A percentile compares a stretch with the other conserved stretches of the same genome.
Conservation (phyloP, 37 sponge, comb jelly and placozoan genomes). For the Ianthella basta region DNA sequence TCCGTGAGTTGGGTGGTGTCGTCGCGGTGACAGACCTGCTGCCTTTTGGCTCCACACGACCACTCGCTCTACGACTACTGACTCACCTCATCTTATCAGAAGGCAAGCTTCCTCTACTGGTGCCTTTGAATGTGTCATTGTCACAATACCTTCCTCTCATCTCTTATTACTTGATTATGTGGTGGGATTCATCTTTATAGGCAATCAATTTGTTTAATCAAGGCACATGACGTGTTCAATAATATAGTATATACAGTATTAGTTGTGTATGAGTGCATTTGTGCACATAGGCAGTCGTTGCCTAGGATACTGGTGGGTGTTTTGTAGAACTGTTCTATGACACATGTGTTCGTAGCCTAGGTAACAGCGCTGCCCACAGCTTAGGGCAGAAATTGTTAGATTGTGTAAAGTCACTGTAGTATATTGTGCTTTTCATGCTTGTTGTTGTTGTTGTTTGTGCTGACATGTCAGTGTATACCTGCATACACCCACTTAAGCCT, state of each 20-base stretch:
- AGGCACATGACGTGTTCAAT: neutral
- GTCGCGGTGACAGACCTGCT: conserved; percentile 53
- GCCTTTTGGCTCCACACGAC: conserved; percentile 54
- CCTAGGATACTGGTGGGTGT: no score
- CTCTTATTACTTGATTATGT: no score
- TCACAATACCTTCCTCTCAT: no score
- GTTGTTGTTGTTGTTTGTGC: neutral
- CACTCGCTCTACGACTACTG: conserved; percentile 78
- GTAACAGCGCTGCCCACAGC: no score
- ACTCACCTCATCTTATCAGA: conserved; percentile 71
- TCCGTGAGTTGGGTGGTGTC: conserved; percentile 66
- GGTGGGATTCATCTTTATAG: neutral
- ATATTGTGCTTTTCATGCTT: no score
- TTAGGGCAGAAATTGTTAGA: no score
- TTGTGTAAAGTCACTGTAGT: no score
- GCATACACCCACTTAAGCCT: neutral
- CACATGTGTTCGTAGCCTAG: no score
- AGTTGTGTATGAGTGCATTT: neutral
- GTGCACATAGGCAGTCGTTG: neutral
- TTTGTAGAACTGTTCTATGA: no score
- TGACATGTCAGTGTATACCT: neutral
- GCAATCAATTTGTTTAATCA: neutral
- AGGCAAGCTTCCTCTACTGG: conserved; percentile 27
- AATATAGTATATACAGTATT: neutral
- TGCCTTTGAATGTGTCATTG: neutral